A percentile compares a stretch with the other conserved stretches of the same genome.
phyloP scores from a whole-genome alignment of 2,888 invertebrate genomes.

The Drosophila paramelanica region DNA sequence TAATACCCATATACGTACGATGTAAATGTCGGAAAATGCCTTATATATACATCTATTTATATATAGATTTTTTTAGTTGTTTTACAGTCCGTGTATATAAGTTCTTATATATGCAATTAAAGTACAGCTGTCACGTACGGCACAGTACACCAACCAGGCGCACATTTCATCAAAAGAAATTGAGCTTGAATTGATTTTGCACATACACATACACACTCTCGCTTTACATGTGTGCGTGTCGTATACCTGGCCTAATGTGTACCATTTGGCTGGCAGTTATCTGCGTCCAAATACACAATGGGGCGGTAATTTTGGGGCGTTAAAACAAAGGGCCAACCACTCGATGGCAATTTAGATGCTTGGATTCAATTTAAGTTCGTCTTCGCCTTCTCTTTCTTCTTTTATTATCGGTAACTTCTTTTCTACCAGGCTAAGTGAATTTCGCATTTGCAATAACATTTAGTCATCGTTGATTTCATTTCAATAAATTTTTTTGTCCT shows the following conservation, averaged over 20 bases:
- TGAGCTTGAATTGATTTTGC: slow-evolving; percentile 72
- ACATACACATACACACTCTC: slow-evolving; percentile 22
- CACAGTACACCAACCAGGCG: slow-evolving; percentile 23
- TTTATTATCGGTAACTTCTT: slow-evolving; percentile 14
- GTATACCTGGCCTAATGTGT: slow-evolving; percentile 57
- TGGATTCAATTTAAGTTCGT: slow-evolving; percentile 8
- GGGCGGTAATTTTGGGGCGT: slow-evolving; percentile 53
- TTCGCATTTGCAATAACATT: slow-evolving; percentile 51
- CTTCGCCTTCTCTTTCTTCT: neutral
- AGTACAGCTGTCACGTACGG: slow-evolving; percentile 68
- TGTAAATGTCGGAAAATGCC: neutral
- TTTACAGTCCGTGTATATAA: neutral
- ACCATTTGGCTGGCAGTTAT: slow-evolving; percentile 69
- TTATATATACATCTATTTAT: neutral
- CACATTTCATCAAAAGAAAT: slow-evolving; percentile 73
- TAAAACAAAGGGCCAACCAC: slow-evolving; percentile 40
- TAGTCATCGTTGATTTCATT: slow-evolving; percentile 47
- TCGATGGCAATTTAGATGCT: slow-evolving; percentile 20
- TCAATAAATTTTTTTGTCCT: slow-evolving; percentile 18
- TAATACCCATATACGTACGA: slow-evolving; percentile 15
- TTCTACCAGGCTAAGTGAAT: slow-evolving; percentile 57
- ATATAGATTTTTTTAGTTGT: slow-evolving; percentile 6
- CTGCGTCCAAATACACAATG: slow-evolving; percentile 56
- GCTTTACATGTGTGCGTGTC: slow-evolving; percentile 3
- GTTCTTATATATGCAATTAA: slow-evolving; percentile 20